Evolutionary conservation across 2,113 vertebrate species (phyloP).

Genomic region (Struthio camelus): DNA sequence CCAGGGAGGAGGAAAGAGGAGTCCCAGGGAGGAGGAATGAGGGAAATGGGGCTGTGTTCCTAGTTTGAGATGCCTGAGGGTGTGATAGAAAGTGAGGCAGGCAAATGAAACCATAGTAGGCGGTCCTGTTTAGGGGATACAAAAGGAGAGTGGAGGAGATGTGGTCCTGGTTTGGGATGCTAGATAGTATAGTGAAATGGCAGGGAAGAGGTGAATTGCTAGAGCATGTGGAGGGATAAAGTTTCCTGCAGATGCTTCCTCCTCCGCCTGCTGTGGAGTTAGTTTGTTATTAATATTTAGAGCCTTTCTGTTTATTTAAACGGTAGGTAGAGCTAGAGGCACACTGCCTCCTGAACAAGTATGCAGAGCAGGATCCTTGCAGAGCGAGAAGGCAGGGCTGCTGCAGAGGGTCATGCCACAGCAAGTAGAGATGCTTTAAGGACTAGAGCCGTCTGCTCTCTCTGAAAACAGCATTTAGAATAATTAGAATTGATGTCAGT

Average conservation of each 20-base stretch:
- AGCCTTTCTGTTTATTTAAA: conserved; percentile 42
- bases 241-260: background rate
- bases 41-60: no score
- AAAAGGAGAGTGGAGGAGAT: background rate
- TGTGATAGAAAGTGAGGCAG: background rate
- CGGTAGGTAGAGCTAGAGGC: background rate
- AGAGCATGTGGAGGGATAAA: background rate
- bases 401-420: background rate
- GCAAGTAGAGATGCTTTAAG: background rate
- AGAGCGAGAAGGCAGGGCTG: background rate
- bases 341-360: background rate
- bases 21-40: no score
- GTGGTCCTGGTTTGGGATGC: background rate
- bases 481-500: background rate
- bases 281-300: conserved; percentile 49
- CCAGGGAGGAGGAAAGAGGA: no score
- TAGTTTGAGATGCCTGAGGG: no score
- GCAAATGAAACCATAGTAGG: background rate
- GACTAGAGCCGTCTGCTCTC: background rate
- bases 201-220: background rate
- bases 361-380: background rate
- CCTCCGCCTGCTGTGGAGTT: background rate
- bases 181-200: accelerated
- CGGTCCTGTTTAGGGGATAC: background rate
- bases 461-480: background rate